Conservation (phyloP, 92 coral and sea anemone genomes). For the Diadumene lineata region DNA sequence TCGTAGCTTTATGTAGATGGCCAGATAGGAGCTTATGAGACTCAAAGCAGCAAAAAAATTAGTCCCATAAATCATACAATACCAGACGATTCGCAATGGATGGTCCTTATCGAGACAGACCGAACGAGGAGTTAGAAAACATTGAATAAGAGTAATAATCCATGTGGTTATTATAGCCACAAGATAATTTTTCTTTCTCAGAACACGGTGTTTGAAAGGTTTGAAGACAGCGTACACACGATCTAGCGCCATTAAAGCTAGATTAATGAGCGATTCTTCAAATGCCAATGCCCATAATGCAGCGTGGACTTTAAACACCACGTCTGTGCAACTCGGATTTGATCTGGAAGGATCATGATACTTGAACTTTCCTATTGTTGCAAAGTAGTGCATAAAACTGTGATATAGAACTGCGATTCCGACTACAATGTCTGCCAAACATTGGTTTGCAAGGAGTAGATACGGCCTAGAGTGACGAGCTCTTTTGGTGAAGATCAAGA, state of each 20-base stretch:
- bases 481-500: too few relatives aligned
- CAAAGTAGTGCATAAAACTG: not conserved
- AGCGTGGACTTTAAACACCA: not conserved
- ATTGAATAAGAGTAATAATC: not conserved
- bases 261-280: not conserved
- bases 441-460: too few relatives aligned
- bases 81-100: too few relatives aligned
- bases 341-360: too few relatives aligned
- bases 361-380: not conserved
- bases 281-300: not conserved
- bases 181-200: too few relatives aligned
- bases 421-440: too few relatives aligned
- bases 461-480: too few relatives aligned
- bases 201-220: too few relatives aligned
- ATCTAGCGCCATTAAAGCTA: too few relatives aligned
- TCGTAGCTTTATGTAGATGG: too few relatives aligned
- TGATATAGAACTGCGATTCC: not conserved
- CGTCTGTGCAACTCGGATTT: not conserved
- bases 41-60: not conserved
- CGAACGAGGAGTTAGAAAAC: not conserved
- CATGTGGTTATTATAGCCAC: not conserved
- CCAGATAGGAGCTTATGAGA: too few relatives aligned
- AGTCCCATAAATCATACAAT: not conserved
- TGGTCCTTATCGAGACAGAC: not conserved
- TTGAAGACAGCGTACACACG: too few relatives aligned